Conservation (phyloP, 92 coral and sea anemone species). For the Epizoanthus illoricatus region DNA sequence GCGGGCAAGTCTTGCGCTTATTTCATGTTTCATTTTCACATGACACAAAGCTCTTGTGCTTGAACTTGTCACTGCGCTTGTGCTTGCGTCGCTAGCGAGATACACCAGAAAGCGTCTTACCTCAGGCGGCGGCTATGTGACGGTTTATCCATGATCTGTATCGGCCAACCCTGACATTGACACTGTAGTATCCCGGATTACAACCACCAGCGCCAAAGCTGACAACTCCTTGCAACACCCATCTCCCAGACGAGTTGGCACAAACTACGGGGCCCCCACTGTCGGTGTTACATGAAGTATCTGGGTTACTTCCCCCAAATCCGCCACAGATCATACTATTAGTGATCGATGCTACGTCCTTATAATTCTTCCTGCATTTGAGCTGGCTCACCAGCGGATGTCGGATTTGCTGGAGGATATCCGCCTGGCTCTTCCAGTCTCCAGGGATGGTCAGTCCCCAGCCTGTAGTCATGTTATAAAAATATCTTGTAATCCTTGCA, state of each 20-base stretch:
- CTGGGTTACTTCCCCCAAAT: slow-evolving; percentile 46
- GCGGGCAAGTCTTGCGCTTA: too few relatives aligned
- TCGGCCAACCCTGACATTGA: slow-evolving; percentile 69
- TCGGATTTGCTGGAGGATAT: slow-evolving; percentile 63
- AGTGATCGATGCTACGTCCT: slow-evolving; percentile 42
- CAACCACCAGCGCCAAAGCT: slow-evolving; percentile 75
- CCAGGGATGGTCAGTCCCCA: slow-evolving; percentile 76
- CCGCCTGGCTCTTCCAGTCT: slow-evolving; percentile 76
- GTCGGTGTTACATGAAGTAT: slow-evolving; percentile 71
- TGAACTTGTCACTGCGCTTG: too few relatives aligned
- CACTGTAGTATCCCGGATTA: slow-evolving; percentile 69
- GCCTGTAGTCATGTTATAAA: slow-evolving; percentile 32
- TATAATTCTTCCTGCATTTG: slow-evolving; percentile 46
- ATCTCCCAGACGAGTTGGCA: slow-evolving; percentile 46
- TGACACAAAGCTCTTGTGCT: too few relatives aligned
- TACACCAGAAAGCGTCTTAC: too few relatives aligned
- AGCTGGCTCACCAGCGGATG: slow-evolving; percentile 61
- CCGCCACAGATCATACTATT: slow-evolving; percentile 68
- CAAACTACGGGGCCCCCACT: slow-evolving; percentile 82
- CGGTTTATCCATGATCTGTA: too few relatives aligned
- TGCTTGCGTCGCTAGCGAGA: too few relatives aligned
- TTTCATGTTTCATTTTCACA: too few relatives aligned
- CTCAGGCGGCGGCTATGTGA: too few relatives aligned
- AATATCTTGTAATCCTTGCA: too few relatives aligned
- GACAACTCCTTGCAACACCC: slow-evolving; percentile 81